phyloP scores from a whole-genome alignment of 2,888 invertebrate genomes.

The Caenorhabditis sp. region DNA sequence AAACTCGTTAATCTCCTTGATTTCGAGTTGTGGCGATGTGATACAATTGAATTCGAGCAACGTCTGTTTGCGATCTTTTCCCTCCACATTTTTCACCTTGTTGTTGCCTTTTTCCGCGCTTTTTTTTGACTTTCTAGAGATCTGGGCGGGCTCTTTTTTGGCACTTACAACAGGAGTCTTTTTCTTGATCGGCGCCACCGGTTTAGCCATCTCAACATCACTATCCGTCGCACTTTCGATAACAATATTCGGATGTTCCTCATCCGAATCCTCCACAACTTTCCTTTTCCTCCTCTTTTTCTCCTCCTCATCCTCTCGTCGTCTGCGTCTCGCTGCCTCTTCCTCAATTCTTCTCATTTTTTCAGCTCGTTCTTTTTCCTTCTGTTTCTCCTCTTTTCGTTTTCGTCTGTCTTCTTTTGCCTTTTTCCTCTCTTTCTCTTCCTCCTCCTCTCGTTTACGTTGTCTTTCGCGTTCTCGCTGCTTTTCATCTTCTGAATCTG shows the following conservation, averaged over 20 bases:
- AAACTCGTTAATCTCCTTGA: conserved; percentile 28
- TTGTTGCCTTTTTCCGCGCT: not conserved
- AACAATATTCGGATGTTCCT: conserved; percentile 1
- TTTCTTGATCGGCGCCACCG: not conserved
- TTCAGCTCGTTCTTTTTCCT: conserved; percentile 6
- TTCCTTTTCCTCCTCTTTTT: conserved; percentile 5
- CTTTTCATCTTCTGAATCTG: conserved; percentile 4
- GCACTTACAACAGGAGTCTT: not conserved
- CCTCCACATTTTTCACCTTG: not conserved
- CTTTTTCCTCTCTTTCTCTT: conserved; percentile 8
- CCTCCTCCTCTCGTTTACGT: conserved; percentile 8
- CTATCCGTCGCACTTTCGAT: conserved; percentile 7
- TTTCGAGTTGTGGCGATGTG: conserved; percentile 6
- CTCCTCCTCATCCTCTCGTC: conserved; percentile 10
- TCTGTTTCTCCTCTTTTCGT: conserved; percentile 11
- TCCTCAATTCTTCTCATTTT: conserved; percentile 19
- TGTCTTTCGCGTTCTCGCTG: not conserved
- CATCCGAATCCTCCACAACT: not conserved
- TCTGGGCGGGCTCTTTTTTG: not conserved
- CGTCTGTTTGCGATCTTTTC: conserved; percentile 19
- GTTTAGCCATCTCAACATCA: conserved; percentile 10
- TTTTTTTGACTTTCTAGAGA: not conserved
- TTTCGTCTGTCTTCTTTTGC: conserved; percentile 13
- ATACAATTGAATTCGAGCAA: conserved; percentile 26
- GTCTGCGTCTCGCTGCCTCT: too few species aligned